phyloP scores from a whole-genome alignment of 2,797 vertebrate genomes.

The Coreius guichenoti region DNA sequence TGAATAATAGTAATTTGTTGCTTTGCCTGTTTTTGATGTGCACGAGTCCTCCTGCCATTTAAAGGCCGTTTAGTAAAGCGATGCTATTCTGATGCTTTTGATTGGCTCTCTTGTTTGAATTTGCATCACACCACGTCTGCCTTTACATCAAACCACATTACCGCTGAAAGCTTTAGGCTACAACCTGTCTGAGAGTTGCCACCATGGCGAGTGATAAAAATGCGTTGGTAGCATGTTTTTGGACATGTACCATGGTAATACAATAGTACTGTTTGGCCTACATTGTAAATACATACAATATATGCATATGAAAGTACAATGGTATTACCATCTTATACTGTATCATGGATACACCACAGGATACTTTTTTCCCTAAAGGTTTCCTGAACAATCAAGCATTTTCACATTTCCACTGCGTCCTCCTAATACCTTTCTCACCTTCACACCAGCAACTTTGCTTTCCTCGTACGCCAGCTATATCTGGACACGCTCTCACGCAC shows the following conservation, averaged over 20 bases:
- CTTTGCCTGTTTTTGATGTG: too few relatives aligned
- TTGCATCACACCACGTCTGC: too few relatives aligned
- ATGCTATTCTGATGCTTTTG: too few relatives aligned
- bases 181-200: too few relatives aligned
- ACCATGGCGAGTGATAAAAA: too few relatives aligned
- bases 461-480: background rate
- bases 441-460: background rate
- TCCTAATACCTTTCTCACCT: constrained; percentile 27
- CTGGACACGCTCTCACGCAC: background rate
- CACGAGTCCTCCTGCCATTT: too few relatives aligned
- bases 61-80: too few relatives aligned
- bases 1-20: too few relatives aligned
- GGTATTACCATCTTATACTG: background rate
- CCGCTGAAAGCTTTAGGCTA: too few relatives aligned
- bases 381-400: background rate
- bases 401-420: constrained; percentile 9
- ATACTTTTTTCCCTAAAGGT: background rate
- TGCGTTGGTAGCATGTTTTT: background rate
- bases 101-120: too few relatives aligned
- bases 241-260: background rate
- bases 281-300: background rate
- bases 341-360: background rate
- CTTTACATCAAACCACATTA: too few relatives aligned
- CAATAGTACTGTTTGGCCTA: background rate
- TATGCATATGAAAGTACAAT: background rate